These are phyloP conservation scores for Labrus mixtus DNA, from an alignment of 2,113 vertebrate species.

Conservation along the genomic window DNA sequence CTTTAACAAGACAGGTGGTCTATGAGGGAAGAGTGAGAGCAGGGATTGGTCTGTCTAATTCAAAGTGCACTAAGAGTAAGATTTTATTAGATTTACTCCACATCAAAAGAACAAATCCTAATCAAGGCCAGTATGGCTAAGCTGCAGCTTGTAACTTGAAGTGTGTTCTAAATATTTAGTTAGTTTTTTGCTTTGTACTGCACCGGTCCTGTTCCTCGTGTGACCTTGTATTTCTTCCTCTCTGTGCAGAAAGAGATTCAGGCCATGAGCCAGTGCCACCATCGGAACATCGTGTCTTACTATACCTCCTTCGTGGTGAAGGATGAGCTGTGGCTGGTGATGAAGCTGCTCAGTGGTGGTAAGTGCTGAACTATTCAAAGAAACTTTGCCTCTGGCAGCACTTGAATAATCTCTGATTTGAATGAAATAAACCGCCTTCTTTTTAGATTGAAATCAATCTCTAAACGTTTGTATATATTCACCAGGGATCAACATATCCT, in stretches of 20 bases:
- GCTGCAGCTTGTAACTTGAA: conserved; percentile 9
- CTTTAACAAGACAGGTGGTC: not conserved
- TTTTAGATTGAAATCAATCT: too few relatives aligned
- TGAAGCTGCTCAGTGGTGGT: conserved; percentile 97
- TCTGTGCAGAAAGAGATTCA: conserved; percentile 95
- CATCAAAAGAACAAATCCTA: conserved; percentile 7
- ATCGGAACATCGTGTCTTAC: conserved; percentile 97
- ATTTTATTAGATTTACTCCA: not conserved
- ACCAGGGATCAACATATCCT: not conserved
- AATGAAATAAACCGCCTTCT: too few relatives aligned
- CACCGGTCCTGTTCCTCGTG: not conserved
- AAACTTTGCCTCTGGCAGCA: not conserved
- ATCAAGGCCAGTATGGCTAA: not conserved
- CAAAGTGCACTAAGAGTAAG: not conserved
- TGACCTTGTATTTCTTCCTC: conserved; percentile 41
- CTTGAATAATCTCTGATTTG: too few relatives aligned
- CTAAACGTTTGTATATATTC: too few relatives aligned
- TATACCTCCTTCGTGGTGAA: conserved; percentile 98
- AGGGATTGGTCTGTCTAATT: conserved; percentile 1
- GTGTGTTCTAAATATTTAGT: conserved; percentile 1
- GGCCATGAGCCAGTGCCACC: conserved; percentile 98
- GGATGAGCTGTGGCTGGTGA: conserved; percentile 97
- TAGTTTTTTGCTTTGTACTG: not conserved
- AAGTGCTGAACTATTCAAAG: conserved; percentile 69
- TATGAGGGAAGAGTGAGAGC: not conserved